Base-by-base conservation (phyloP, 2,888 invertebrate genomes). In the Gnatocerus cornutus region DNA sequence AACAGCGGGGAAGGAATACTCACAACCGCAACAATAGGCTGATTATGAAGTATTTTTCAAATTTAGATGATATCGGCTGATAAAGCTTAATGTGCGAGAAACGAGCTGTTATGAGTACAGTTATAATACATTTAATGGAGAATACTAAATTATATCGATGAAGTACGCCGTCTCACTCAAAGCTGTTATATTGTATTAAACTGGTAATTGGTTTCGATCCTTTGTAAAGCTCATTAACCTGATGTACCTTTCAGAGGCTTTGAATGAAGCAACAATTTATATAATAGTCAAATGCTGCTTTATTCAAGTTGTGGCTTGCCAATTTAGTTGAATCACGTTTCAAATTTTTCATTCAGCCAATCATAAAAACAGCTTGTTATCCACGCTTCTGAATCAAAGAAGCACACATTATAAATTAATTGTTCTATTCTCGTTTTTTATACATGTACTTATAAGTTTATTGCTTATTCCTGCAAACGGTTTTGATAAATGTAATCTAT, bases 101-200 rank as follows among this genome's bases (percentile, higher is more conserved):
- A 59, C 30, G 59, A 59, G 59, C 45, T 45, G 59, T 45, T 59
- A 45, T 30, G 45, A 59, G 33, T 45, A 59, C 59, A 59, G 59
- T 59, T 59, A 59, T 59, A 59, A 59, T 59, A 58, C 13, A 59
- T 59, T 59, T 59, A 59, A 59, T 46, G 59, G 59, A 59, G 56
- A 55, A 41, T 43, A 43, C 56, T 21, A 56, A 59, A 59, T 59
- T 59, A 59, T 45, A 46, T 43, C 29, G 59, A 43, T 29, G 30
- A 30, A 30, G 33, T n/a, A 10, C 16, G 30, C 14, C 53, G 9
- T 53, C 53, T 53, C 33, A 29, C 55, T 43, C 29, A 9, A 7
- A 6, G 59, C 59, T 33, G n/a, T n/a, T n/a, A n/a, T n/a, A 59
- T 59, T 59, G 59, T 59, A 59, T 59, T 59, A 59, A 30, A 59